Evolutionary conservation across 64 coral and sea anemone species (phyloP), one percentile per base, ranked within the genome.

Genomic region (Cladopsammia gracilis): DNA sequence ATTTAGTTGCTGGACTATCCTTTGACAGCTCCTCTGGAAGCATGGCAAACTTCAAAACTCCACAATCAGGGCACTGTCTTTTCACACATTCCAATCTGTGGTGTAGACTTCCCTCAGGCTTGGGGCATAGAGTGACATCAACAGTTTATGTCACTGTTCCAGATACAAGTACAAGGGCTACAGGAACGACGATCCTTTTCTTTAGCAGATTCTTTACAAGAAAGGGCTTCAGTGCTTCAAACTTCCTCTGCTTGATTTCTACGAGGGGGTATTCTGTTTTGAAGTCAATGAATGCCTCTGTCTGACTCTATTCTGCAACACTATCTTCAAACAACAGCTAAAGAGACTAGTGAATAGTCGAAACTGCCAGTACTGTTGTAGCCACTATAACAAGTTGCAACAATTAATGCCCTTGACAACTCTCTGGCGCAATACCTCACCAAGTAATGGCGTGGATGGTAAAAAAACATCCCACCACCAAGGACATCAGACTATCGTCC

Each of bases 121-220:
- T n/a, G n/a, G n/a, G 25, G 46, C 92, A 88, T 18, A 94, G 57
- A 22, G 76, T 94, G 9, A 78, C 12, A 11, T 54, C 11, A 11
- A 54, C 52, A 7, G 52, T 62, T 4, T 73, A 13, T 7, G 83
- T 49, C 12, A 42, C 71, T n/a, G n/a, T n/a, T n/a, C n/a, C n/a
- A n/a, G n/a, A n/a, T n/a, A n/a, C n/a, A n/a, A n/a, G n/a, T n/a
- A n/a, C n/a, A n/a, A n/a, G n/a, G n/a, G n/a, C n/a, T n/a, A 46
- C 85, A 94, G 47, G 86, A 94, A 60, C 86, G 22, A 22, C 92
- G 81, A 50, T 94, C 92, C 59, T 49, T 94, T 79, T 94, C 92
- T 71, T 58, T 89, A 50, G 86, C 92, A 25, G 72, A 22, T n/a
- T n/a, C 18, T 70, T 64, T 3, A n/a, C 59, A 72, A 88, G 88